Base-by-base conservation (phyloP, 2,888 invertebrate species). In the Dasysyrphus albostriatus region DNA sequence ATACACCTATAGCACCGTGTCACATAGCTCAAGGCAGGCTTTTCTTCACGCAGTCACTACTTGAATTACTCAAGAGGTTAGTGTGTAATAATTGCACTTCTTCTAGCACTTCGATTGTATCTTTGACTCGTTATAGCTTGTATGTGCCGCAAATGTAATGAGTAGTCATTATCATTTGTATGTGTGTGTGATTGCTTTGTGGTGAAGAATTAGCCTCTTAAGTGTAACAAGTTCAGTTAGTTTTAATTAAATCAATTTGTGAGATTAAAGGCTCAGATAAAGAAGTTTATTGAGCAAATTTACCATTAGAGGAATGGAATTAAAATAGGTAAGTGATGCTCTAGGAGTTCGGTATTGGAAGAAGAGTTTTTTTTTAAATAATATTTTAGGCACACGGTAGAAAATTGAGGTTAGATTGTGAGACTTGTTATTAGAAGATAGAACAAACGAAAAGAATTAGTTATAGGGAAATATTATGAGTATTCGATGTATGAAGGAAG, bases 61-160 rank as follows among this genome's bases (percentile, higher is more conserved):
- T 75, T 65, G 58, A 83, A 39, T 70, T 37, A 63, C 56, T 63
- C 49, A 63, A 42, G 65, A 19, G 79, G 75, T 72, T 63, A 75
- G 79, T 79, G 74, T 79, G 74, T 79, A 58, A 72, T 83, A 79
- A 83, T 83, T 79, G 83, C 70, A 70, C 70, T 75, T 63, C 79
- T 75, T 58, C 51, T 63, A 56, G 63, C 63, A 82, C 56, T 63
- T 49, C 19, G 56, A 78, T 61, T 69, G 39, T 59, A 56, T 65
- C 37, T 58, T 32, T 70, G 39, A 51, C 37, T 54, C 29, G 47
- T n/a, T 16, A 3, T 47, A 47, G n/a, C 16, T 16, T 9, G 6
- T 19, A 37, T 54, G 29, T 34, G 65, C 58, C 47, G 65, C 65
- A 44, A 24, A 37, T 59, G 29, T 54, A 54, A 54, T 29, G 29